These are phyloP conservation scores for Otis tarda DNA, from an alignment of 2,113 vertebrate species.

Conservation along the genomic window DNA sequence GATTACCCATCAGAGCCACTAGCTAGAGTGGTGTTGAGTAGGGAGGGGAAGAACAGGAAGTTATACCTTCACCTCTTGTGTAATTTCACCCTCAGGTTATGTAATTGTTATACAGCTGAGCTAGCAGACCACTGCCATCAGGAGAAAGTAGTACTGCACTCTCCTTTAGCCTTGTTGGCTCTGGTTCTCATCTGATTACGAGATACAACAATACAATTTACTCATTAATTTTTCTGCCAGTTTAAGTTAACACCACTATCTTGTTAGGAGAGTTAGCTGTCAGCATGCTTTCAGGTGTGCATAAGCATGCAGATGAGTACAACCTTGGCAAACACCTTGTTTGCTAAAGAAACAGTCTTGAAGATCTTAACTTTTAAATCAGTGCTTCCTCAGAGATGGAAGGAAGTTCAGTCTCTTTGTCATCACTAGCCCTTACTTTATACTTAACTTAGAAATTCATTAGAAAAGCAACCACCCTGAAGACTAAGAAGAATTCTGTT, in stretches of 20 bases:
- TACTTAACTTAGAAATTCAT: background rate
- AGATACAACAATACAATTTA: background rate
- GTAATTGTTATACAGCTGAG: background rate
- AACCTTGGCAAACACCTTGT: background rate
- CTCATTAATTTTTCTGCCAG: background rate
- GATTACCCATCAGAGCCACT: background rate
- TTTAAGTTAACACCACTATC: background rate
- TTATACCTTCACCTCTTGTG: background rate
- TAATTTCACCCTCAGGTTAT: background rate
- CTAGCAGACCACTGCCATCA: background rate
- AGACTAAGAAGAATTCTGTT: background rate
- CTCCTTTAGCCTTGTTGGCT: background rate
- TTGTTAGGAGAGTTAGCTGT: background rate
- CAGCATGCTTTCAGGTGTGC: fast-evolving
- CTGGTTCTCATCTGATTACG: background rate
- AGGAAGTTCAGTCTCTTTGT: background rate
- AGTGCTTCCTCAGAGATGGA: background rate
- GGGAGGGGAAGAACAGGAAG: background rate
- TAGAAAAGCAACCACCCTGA: background rate
- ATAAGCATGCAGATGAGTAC: background rate
- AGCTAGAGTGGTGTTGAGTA: background rate
- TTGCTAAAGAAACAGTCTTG: background rate
- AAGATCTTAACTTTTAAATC: background rate
- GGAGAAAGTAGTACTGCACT: background rate
- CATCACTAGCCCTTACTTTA: background rate